Conservation (phyloP, 2,797 vertebrate species). For the Phylloscopus collybita region DNA sequence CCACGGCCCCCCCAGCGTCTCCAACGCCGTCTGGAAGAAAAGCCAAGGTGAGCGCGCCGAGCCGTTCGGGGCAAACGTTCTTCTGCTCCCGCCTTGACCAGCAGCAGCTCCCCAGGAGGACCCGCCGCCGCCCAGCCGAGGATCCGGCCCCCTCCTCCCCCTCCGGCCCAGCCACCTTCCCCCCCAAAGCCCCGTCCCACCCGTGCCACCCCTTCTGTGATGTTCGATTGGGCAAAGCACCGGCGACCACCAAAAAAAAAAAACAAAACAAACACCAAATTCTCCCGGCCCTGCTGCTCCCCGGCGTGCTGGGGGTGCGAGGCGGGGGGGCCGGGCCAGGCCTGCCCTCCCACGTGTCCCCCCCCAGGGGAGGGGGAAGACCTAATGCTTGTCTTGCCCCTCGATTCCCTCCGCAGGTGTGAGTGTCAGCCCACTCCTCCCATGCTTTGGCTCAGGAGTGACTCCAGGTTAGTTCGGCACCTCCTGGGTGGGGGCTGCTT, state of each 20-base stretch:
- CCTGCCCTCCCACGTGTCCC: neutral
- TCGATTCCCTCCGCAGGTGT: constrained; percentile 65
- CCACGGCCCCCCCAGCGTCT: constrained; percentile 67
- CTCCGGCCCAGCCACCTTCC: neutral
- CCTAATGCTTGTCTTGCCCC: constrained; percentile 49
- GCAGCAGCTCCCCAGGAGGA: constrained; percentile 37
- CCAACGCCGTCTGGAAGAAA: constrained; percentile 89
- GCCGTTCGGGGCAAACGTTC: neutral
- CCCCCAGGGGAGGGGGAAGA: constrained; percentile 1
- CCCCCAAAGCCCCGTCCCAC: neutral
- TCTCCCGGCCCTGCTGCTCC: neutral
- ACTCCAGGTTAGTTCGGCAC: constrained; percentile 74
- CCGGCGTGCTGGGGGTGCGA: neutral
- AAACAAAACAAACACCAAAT: neutral
- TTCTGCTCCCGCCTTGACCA: constrained; percentile 16
- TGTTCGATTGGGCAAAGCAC: neutral
- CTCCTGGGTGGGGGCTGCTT: constrained; percentile 28
- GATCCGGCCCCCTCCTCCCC: neutral
- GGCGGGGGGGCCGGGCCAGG: neutral
- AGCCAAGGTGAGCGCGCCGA: constrained; percentile 84
- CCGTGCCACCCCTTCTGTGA: neutral
- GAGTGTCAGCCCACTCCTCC: constrained; percentile 72
- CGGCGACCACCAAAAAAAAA: neutral
- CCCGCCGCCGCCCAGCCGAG: neutral
- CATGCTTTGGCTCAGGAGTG: constrained; percentile 72